Evolutionary conservation across 2,888 invertebrate species (phyloP), one percentile per base, ranked within the genome.

Genomic region (Drosophila buzzatii): DNA sequence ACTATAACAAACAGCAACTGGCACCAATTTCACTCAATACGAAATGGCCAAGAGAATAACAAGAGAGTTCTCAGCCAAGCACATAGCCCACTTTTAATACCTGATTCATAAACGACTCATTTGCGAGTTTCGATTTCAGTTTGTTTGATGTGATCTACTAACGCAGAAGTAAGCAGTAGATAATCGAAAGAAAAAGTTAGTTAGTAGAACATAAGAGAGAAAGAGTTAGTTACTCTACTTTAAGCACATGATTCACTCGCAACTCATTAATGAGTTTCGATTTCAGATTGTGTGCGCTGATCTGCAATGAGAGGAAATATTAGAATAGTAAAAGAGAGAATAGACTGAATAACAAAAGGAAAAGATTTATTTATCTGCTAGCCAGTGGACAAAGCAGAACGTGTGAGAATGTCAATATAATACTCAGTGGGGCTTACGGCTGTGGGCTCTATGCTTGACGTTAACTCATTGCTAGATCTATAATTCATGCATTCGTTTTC

Each of bases 1-100:
- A 67, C 73, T 37, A 61, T 62, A 47, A 78, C 71, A 62, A n/a
- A 67, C 64, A 49, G 39, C 57, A 64, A 71, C 63, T 81, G 81
- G 70, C 76, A 82, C 80, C 76, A 82, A 66, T 80, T 82, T 76
- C 80, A 69, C 82, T 73, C 55, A 12, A 56, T 37, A 64, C 51
- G 76, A 71, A 81, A 56, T 81, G 70, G 53, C 55, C 44, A 45
- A 33, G 51, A 35, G 37, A 37, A 37, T 58, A 47, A 39, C 27
- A 44, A 59, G 56, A 45, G 39, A 49, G 39, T 44, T 60, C 27
- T 55, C 12, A 20, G 18, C 3, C 18, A 51, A 35, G 33, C 51
- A 18, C 18, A 51, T n/a, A 51, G 33, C 33, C 33, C 18, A 35
- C 20, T 35, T 51, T 35, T 4, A 33, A 27, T 27, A 31, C 5